Evolutionary conservation across 2,797 vertebrate genomes (phyloP), one percentile per base, ranked within the genome.

Genomic region (Oreochromis grahami): DNA sequence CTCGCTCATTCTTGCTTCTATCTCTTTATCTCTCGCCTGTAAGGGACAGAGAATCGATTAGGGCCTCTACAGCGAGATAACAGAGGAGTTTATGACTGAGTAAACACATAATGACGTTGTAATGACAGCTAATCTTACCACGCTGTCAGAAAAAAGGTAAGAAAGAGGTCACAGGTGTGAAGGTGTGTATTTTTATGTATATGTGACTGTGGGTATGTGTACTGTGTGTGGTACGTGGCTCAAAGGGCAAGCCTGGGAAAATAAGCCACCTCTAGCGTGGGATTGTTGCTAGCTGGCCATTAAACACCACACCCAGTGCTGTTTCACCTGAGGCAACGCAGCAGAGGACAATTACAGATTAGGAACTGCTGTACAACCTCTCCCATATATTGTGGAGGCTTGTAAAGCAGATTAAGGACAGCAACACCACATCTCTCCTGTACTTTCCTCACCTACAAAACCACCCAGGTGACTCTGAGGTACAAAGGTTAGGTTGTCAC

Each of bases 391-490:
- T 82, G 87, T 80, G 86, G 84, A 84, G 82, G 91, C 88, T 93
- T 89, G 92, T 95, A 95, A 96, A 96, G 80, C 79, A 94, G 90
- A 96, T 95, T 94, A 94, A 95, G 92, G 92, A 89, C 86, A 94
- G 82, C 87, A 89, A 87, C 89, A 89, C 82, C 87, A 88, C 86
- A 78, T 81, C 91, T 86, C 88, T 88, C 83, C 91, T 94, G 93
- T 92, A 93, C 93, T 94, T 94, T 93, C 92, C 91, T 93, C 92
- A 90, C 68, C 83, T 80, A 83, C 83, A 90, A 91, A 91, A 88
- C 77, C 92, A 89, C 89, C 90, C 85, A 76, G 85, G 86, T 88
- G 90, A 93, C 84, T 92, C 68, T 12, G 63, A 90, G 92, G 94
- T 93, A 92, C 95, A 95, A 96, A 95, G 95, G 93, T 94, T 90